Percentiles rank a stretch among this genome's conserved stretches.
Conservation (phyloP, 2,888 invertebrate genomes). For the Cephus pygmeus region DNA sequence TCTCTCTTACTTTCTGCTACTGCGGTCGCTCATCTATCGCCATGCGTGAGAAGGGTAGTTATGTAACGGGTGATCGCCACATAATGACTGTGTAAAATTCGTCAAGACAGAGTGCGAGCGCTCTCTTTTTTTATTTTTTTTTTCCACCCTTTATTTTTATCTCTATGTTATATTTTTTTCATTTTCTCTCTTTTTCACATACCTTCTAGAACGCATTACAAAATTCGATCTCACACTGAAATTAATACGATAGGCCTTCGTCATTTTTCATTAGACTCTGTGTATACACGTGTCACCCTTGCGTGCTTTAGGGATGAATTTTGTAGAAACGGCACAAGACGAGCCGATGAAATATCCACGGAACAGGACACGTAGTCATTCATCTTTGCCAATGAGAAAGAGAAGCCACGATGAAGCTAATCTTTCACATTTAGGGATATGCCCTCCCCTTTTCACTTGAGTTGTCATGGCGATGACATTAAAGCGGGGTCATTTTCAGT, state of each 20-base stretch:
- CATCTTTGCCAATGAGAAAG: not conserved
- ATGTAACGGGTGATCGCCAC: not conserved
- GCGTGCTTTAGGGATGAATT: not conserved
- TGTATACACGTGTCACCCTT: not conserved
- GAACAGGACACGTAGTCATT: not conserved
- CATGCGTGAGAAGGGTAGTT: not conserved
- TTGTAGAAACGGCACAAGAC: not conserved
- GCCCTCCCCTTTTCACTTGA: not conserved
- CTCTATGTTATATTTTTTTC: not conserved
- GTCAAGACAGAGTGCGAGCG: not conserved
- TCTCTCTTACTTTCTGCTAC: not conserved
- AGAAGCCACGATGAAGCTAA: not conserved
- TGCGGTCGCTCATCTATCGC: not conserved
- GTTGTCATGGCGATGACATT: not conserved
- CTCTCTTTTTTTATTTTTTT: not conserved
- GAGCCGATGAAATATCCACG: too few relatives aligned
- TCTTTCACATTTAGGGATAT: not conserved
- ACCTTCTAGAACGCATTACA: not conserved
- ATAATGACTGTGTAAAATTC: not conserved
- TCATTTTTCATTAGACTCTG: slow-evolving; percentile 5
- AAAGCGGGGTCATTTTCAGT: not conserved
- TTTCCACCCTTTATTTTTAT: not conserved
- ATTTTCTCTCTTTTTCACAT: not conserved
- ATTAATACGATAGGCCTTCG: not conserved
- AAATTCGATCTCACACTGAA: not conserved